Percentiles rank a stretch among this genome's conserved stretches.
These are phyloP conservation scores for Acanthisitta chloris DNA, from an alignment of 2,113 vertebrate species.

Conservation along the genomic window DNA sequence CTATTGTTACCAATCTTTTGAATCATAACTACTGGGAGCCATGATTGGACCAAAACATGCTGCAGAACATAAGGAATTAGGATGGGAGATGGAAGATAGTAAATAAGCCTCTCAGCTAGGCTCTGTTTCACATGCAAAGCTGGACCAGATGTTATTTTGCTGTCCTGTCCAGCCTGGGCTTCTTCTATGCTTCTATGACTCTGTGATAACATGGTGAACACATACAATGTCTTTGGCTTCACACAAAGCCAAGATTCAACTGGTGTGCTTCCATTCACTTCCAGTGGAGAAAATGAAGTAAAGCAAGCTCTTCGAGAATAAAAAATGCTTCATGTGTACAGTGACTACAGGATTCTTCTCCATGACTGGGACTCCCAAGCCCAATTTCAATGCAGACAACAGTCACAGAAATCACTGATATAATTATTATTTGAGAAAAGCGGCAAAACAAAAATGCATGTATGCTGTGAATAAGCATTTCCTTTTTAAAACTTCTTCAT, in stretches of 20 bases:
- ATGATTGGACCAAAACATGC: background rate
- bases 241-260: background rate
- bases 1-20: background rate
- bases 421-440: background rate
- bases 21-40: background rate
- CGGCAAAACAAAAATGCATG: background rate
- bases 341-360: background rate
- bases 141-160: background rate
- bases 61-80: background rate
- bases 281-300: background rate
- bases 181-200: background rate
- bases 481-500: background rate
- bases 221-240: background rate
- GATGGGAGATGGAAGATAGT: background rate
- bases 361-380: background rate
- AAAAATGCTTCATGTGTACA: background rate
- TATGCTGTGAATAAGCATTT: background rate
- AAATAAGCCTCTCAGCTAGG: background rate
- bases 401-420: background rate
- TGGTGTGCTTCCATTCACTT: background rate
- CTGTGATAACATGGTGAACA: rapidly evolving
- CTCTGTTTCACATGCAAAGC: background rate
- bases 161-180: background rate
- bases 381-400: background rate
- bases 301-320: background rate